These are phyloP conservation scores for Melopsittacus undulatus DNA, from an alignment of 2,797 vertebrate species.

Conservation along the genomic window DNA sequence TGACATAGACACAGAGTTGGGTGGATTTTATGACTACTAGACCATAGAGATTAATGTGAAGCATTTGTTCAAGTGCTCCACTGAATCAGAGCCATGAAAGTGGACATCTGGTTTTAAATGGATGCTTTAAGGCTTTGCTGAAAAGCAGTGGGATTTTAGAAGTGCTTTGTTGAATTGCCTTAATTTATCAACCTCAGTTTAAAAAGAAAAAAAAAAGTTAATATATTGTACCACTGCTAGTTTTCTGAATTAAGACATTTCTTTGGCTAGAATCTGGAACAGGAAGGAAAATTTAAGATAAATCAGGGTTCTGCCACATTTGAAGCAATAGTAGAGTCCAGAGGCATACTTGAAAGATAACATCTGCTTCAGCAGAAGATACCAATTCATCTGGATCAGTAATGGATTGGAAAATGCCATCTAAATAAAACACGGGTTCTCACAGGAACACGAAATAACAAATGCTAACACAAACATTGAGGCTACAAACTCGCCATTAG, in stretches of 20 bases:
- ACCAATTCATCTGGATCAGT: background rate
- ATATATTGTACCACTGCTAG: background rate
- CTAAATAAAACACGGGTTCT: background rate
- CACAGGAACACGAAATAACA: background rate
- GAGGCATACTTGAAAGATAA: conserved; percentile 1
- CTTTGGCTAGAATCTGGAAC: background rate
- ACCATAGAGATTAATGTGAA: background rate
- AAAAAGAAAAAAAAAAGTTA: background rate
- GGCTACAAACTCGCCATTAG: background rate
- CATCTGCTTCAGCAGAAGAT: background rate
- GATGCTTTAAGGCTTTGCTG: conserved; percentile 29
- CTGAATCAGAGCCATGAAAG: background rate
- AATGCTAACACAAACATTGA: background rate
- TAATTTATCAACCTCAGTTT: background rate
- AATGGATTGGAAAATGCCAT: background rate
- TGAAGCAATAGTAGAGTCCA: conserved; percentile 6
- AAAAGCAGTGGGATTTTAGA: background rate
- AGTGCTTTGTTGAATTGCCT: background rate
- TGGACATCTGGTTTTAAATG: conserved; percentile 10
- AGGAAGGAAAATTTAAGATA: background rate
- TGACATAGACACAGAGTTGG: background rate
- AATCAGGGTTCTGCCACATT: background rate
- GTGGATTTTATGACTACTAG: background rate
- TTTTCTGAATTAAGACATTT: conserved; percentile 11
- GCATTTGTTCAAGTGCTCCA: background rate